Base-by-base conservation (phyloP, 2,113 vertebrate genomes). In the Grantiella picta region DNA sequence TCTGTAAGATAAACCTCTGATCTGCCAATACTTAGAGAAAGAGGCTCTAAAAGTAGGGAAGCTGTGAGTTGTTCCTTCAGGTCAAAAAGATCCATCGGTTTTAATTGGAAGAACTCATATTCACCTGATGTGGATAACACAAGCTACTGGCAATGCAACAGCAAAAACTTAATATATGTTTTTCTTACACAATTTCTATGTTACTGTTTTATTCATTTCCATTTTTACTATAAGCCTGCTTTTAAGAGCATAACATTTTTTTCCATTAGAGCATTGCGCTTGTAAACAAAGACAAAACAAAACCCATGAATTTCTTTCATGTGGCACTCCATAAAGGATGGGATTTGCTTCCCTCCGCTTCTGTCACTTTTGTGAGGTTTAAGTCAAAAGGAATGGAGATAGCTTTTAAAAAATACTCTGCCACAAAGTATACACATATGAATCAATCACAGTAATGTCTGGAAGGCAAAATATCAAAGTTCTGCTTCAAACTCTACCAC, bases 381-480 rank as follows among this genome's bases (percentile, higher is more conserved):
- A 50, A 84, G 27, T 89, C 72, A 87, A 93, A 93, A 92, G 79
- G 92, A 91, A 90, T 35, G 20, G 68, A 88, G 92, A 87, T 40
- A 44, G 59, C 64, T 86, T 90, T 82, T 40, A 53, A 92, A 94
- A 91, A 66, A 35, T 91, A 45, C 15, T 82, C 45, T 95, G 52
- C 29, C 81, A 78, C 42, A 42, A 94, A 92, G 33, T 36, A 77
- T 25, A 53, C 36, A 79, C 47, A 63, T 59, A 77, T 20, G 36
- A 91, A 87, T 92, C 89, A 83, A 94, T 93, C 70, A 82, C 25
- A 60, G 68, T 70, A 52, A 91, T 73, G 42, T 87, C 95, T 77
- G 79, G 72, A 85, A 92, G 85, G 72, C 80, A 90, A 88, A 86
- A 89, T 80, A 92, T 82, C 73, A 79, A 82, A 95, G 66, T 82